phyloP scores from a whole-genome alignment of 1,140 invertebrate species.

The Pachyrhynchus sulphureomaculatus region DNA sequence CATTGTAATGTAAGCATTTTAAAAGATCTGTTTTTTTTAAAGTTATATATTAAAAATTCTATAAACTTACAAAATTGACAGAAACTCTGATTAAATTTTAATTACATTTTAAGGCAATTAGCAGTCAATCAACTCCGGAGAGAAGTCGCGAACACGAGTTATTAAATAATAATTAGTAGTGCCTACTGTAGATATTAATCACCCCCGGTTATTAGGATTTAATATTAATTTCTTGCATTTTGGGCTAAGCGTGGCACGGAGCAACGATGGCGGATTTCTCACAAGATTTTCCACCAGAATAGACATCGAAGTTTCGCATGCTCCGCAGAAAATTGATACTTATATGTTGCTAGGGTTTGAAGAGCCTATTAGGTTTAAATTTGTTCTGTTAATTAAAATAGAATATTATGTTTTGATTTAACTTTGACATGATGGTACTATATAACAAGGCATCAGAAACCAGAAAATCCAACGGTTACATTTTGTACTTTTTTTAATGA shows the following conservation, averaged over 20 bases:
- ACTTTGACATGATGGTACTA: too few species aligned
- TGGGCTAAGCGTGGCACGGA: background rate
- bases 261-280: slow-evolving; percentile 8
- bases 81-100: slow-evolving; percentile 44
- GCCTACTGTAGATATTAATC: slow-evolving; percentile 46
- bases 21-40: too few species aligned
- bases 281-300: slow-evolving; percentile 23
- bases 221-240: slow-evolving; percentile 42
- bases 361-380: slow-evolving; percentile 13
- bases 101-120: slow-evolving; percentile 48
- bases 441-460: too few species aligned
- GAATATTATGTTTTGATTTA: slow-evolving; percentile 13
- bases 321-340: slow-evolving; percentile 14
- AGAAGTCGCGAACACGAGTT: slow-evolving; percentile 42
- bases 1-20: too few species aligned
- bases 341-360: slow-evolving; percentile 1
- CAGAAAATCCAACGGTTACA: too few species aligned
- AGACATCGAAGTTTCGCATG: background rate
- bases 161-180: slow-evolving; percentile 50
- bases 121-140: slow-evolving; percentile 42
- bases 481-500: too few species aligned
- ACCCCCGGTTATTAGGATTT: slow-evolving; percentile 39
- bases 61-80: background rate
- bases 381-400: slow-evolving; percentile 18
- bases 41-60: too few species aligned